phyloP scores from a whole-genome alignment of 2,113 vertebrate genomes.

The Cyrtonyx montezumae region DNA sequence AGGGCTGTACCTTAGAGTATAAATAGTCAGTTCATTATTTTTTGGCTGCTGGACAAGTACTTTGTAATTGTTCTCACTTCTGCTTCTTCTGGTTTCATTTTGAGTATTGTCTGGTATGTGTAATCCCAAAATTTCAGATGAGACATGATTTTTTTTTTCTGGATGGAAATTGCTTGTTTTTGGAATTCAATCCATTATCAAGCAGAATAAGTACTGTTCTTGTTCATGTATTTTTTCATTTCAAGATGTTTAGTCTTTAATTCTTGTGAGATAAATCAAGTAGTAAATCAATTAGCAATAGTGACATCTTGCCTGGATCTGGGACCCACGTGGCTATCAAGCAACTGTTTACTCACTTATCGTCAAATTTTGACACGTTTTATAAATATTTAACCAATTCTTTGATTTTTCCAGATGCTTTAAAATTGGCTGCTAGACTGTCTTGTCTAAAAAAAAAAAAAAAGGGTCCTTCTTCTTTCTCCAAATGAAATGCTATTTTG shows the following conservation, averaged over 20 bases:
- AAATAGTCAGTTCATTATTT: neutral
- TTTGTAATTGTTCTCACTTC: neutral
- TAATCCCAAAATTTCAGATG: neutral
- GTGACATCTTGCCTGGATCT: conserved; percentile 24
- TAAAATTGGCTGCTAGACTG: neutral
- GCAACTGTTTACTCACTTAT: conserved; percentile 14
- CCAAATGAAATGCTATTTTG: neutral
- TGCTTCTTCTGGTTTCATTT: conserved; percentile 22
- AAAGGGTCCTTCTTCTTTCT: neutral
- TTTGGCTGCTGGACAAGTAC: neutral
- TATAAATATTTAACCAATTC: neutral
- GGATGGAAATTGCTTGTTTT: neutral
- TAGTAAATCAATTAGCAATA: conserved; percentile 14
- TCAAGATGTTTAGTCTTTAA: conserved; percentile 32
- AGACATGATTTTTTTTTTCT: neutral
- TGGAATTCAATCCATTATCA: conserved; percentile 17
- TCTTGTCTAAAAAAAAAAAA: neutral
- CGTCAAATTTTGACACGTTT: neutral
- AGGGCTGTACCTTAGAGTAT: neutral
- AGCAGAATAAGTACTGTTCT: neutral
- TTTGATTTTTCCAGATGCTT: conserved; percentile 14
- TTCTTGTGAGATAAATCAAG: conserved; percentile 27
- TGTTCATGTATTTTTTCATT: conserved; percentile 17
- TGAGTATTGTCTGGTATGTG: neutral
- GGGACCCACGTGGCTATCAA: neutral